Evolutionary conservation across 2,888 invertebrate species (phyloP).

Genomic region (Phortica magna): DNA sequence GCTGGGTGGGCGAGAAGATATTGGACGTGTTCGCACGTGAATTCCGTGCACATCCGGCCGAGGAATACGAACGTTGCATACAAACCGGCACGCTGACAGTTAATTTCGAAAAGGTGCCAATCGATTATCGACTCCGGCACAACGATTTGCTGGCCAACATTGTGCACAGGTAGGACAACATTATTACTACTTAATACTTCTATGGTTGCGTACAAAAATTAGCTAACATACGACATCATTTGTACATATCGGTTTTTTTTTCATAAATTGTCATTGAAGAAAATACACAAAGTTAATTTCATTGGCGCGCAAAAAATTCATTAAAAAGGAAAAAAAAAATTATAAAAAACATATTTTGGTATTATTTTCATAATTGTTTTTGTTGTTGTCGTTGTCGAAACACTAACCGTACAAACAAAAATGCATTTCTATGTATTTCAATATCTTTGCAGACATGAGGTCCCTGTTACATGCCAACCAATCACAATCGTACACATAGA

Average conservation of each 20-base stretch:
- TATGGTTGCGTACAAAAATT: background rate
- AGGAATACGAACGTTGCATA: conserved; percentile 94
- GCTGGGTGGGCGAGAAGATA: conserved; percentile 95
- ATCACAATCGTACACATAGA: conserved; percentile 98
- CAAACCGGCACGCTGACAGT: conserved; percentile 93
- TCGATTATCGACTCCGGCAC: conserved; percentile 93
- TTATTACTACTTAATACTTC: background rate
- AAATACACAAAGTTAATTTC: background rate
- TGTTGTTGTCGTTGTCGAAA: background rate
- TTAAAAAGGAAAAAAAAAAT: background rate
- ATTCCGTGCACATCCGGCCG: conserved; percentile 93
- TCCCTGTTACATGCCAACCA: conserved; percentile 96
- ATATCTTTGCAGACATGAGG: conserved; percentile 93
- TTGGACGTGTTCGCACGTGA: conserved; percentile 94
- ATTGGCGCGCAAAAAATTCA: background rate
- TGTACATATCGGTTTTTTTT: conserved; percentile 1
- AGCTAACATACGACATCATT: background rate
- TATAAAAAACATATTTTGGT: background rate
- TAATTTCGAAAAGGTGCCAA: conserved; percentile 93
- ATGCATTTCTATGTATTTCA: conserved; percentile 52
- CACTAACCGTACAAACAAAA: conserved; percentile 5
- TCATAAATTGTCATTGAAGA: background rate
- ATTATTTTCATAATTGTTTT: background rate
- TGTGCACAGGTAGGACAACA: conserved; percentile 87
- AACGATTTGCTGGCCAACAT: conserved; percentile 95